Base-by-base conservation (phyloP, 2,113 vertebrate species). In the Saguinus imperator region DNA sequence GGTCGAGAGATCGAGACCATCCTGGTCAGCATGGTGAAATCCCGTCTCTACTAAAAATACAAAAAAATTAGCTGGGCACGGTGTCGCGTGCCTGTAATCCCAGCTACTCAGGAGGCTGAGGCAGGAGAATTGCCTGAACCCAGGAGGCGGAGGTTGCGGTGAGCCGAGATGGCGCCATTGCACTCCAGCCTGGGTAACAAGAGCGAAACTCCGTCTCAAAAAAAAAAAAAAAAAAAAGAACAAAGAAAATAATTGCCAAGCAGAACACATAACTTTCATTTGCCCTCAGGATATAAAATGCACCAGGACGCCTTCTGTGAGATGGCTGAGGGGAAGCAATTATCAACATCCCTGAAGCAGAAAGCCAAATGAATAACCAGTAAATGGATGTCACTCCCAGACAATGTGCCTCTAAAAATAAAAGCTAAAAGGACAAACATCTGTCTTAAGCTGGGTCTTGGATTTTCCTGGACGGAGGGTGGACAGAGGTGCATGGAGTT, bases 201-300 rank as follows among this genome's bases (percentile, higher is more conserved):
- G 37, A 40, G 37, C 37, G 37, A 40, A 40, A 40, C 37, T 40
- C 37, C 37, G 37, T 40, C 37, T 40, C 37, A 40, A 40, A 40
- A 40, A 40, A 40, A 40, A 40, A 40, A 40, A 40, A 40, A 40
- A 40, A 40, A 40, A 40, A 40, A 40, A 40, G 37, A 40, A 40
- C 2, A 40, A 40, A 52, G 87, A 75, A 90, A 94, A 92, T 90
- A 95, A 97, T 95, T 91, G 81, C 61, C 81, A 95, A 29, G 11
- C 12, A 55, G 5, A 82, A 45, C 90, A 72, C 57, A 92, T 77
- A 86, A 77, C 55, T 94, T 94, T 58, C 52, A 25, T 27, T 95
- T 95, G 92, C 87, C 95, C 86, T 93, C 61, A 82, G 95, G 96
- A 82, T 52, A 90, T 94, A 55, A 92, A 83, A 97, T 73, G 68